phyloP scores from a whole-genome alignment of 1,140 invertebrate genomes.

The Lordiphosa clarofinis region DNA sequence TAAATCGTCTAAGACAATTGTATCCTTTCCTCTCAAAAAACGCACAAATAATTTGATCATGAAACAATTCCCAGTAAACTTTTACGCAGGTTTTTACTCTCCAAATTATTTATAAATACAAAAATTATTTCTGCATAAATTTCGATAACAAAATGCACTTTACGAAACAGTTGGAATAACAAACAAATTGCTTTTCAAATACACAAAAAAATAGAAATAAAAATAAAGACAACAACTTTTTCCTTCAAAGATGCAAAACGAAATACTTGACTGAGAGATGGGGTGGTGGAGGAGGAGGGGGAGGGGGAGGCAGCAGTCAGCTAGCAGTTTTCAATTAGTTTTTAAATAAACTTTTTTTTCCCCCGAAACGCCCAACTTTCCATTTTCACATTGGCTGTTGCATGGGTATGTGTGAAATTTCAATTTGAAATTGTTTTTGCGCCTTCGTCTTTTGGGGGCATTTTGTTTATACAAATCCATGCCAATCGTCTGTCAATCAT shows the following conservation, averaged over 20 bases:
- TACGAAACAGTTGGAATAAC: constrained; percentile 52
- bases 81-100: no score
- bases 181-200: constrained; percentile 62
- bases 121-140: constrained; percentile 41
- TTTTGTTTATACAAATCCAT: constrained; percentile 74
- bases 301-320: not conserved
- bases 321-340: constrained; percentile 74
- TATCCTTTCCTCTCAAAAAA: no score
- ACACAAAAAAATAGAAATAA: constrained; percentile 22
- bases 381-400: constrained; percentile 44
- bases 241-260: constrained; percentile 5
- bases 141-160: constrained; percentile 74
- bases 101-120: no score
- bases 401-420: constrained; percentile 28
- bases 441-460: constrained; percentile 26
- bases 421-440: constrained; percentile 42
- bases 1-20: no score
- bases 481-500: constrained; percentile 79
- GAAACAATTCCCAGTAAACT: no score
- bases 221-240: constrained; percentile 1
- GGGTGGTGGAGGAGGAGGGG: no score
- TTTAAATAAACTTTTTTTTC: constrained; percentile 66
- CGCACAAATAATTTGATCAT: no score
- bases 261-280: constrained; percentile 38
- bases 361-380: constrained; percentile 46